phyloP scores from a whole-genome alignment of 2,888 invertebrate species.

The Hypercompe scribonia region DNA sequence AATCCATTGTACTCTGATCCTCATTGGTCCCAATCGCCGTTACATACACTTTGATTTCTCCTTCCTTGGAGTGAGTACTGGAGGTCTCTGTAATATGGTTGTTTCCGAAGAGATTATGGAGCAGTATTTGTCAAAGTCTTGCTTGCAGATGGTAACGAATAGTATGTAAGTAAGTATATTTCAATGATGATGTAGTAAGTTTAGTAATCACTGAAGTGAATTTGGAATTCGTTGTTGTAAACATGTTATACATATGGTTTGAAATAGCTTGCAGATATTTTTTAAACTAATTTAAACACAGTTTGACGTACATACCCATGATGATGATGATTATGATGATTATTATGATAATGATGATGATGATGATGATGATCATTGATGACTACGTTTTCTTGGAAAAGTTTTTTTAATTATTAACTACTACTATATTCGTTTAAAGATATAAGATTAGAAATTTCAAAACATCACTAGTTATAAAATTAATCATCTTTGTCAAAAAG shows the following conservation, averaged over 20 bases:
- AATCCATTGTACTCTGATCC: constrained; percentile 59
- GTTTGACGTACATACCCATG: background rate
- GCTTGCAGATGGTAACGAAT: constrained; percentile 62
- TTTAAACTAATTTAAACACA: background rate
- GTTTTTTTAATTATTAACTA: too few species aligned
- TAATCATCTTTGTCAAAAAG: too few species aligned
- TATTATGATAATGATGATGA: too few species aligned
- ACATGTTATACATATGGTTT: background rate
- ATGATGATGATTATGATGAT: too few species aligned
- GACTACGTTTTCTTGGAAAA: too few species aligned
- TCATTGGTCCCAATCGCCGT: constrained; percentile 34
- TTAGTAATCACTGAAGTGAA: constrained; percentile 6
- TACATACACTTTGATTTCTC: constrained; percentile 31
- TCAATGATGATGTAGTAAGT: constrained; percentile 30
- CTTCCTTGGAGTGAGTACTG: constrained; percentile 30
- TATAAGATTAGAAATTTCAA: too few species aligned
- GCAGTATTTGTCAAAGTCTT: constrained; percentile 78
- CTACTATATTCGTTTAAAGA: too few species aligned
- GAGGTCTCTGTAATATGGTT: constrained; percentile 58
- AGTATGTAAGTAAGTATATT: constrained; percentile 48
- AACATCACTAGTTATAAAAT: too few species aligned
- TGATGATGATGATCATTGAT: too few species aligned
- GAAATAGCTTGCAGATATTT: background rate
- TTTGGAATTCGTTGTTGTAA: constrained; percentile 5
- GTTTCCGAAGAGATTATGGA: constrained; percentile 65